Base-by-base conservation (phyloP, 2,797 vertebrate species). In the Parauchenoglanis ngamensis region DNA sequence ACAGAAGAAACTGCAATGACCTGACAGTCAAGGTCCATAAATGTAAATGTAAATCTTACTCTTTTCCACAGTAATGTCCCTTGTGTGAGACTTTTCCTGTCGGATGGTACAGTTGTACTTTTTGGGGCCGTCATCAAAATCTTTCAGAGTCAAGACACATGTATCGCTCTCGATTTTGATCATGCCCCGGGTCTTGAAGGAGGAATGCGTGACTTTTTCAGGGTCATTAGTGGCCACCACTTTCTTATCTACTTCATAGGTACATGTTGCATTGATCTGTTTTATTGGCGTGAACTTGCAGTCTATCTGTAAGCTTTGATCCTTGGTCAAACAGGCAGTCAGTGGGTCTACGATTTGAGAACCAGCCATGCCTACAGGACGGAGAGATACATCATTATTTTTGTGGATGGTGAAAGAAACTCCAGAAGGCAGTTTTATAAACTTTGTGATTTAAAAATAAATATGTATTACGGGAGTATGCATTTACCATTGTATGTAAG, bases 71-170 rank as follows among this genome's bases (percentile, higher is more conserved):
- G 86, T 87, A 6, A 87, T 84, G n/a, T 61, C 89, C 89, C 89
- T 90, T 63, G 86, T 35, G 91, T 0, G 44, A 85, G 28, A 1
- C 25, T 11, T 49, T 0, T 57, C 40, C 87, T 90, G 91, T 63
- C 84, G 93, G 88, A 96, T 92, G 90, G 54, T 92, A 92, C 95
- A 96, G 88, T 92, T 94, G 89, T 93, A 95, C 88, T 89, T 72
- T 81, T 78, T 92, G 85, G 93, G 89, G 76, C 91, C 92, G 86
- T 93, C 92, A 0, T 79, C 89, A 23, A 95, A 86, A 85, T 90
- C 92, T 79, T 84, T 94, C 54, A 92, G 92, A 73, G 86, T 86
- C 89, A 96, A 89, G 44, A 86, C 90, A 54, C 95, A 96, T 84
- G 44, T 85, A 84, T 94, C 92, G 54, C 90, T 88, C 0, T 88